phyloP scores from a whole-genome alignment of 35 echinoderm and acorn worm species.

The Apostichopus parvimensis region DNA sequence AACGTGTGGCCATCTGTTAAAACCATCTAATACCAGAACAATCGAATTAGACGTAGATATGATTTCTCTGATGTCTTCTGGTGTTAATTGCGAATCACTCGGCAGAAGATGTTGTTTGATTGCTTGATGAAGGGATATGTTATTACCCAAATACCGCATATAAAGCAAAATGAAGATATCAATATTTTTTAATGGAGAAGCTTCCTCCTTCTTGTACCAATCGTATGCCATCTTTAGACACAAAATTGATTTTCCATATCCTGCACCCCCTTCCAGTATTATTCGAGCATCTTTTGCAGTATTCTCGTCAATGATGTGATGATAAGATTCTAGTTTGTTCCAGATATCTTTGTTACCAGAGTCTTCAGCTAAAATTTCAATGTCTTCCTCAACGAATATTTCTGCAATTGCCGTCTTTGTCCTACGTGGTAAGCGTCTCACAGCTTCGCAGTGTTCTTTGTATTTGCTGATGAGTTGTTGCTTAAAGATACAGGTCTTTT shows the following conservation, averaged over 20 bases:
- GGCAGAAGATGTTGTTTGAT: not conserved
- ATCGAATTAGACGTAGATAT: not conserved
- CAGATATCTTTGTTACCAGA: not conserved
- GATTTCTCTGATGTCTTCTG: not conserved
- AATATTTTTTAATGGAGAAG: constrained; percentile 9
- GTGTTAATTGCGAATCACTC: constrained; percentile 4
- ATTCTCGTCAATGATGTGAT: not conserved
- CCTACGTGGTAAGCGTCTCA: not conserved
- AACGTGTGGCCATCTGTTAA: not conserved
- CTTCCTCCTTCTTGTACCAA: constrained; percentile 12
- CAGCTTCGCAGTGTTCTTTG: constrained; percentile 10
- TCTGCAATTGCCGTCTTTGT: not conserved
- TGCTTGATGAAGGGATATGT: not conserved
- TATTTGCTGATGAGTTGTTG: not conserved
- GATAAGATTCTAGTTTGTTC: not conserved
- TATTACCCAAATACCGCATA: constrained; percentile 4
- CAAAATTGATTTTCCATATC: constrained; percentile 23
- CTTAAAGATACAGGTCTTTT: not conserved
- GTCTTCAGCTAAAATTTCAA: not conserved
- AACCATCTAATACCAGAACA: constrained; percentile 8
- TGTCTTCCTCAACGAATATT: constrained; percentile 22
- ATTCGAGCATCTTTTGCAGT: not conserved
- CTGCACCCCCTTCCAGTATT: constrained; percentile 12
- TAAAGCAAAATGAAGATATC: constrained; percentile 23
- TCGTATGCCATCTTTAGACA: constrained; percentile 34